Evolutionary conservation across 2,888 invertebrate genomes (phyloP).

Genomic region (Pandemis corylana): DNA sequence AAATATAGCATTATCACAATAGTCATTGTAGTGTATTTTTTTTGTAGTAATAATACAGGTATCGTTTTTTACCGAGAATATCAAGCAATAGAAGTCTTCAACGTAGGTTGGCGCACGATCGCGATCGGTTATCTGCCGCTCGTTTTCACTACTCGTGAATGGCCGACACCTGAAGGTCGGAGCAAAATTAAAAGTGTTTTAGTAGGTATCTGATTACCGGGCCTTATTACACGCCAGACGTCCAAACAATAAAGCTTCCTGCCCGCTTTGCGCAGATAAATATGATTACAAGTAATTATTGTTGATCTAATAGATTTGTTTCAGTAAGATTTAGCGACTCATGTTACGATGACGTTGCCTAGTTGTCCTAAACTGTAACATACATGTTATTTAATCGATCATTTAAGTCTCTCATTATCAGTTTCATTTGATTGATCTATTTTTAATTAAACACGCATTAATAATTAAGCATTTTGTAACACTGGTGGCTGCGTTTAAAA

Average conservation of each 20-base stretch:
- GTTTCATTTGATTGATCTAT: conserved; percentile 10
- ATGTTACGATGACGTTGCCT: not conserved
- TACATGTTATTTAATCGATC: conserved; percentile 4
- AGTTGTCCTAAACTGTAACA: not conserved
- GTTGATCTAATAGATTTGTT: conserved; percentile 37
- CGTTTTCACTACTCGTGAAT: conserved; percentile 80
- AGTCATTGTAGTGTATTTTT: not conserved
- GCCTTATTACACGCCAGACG: conserved; percentile 69
- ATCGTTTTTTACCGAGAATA: conserved; percentile 44
- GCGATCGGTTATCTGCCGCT: conserved; percentile 79
- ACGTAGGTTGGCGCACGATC: conserved; percentile 70
- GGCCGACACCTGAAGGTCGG: conserved; percentile 78
- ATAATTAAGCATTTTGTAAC: conserved; percentile 1
- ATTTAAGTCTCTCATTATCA: conserved; percentile 7
- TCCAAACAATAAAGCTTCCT: conserved; percentile 66
- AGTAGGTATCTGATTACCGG: conserved; percentile 76
- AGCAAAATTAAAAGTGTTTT: conserved; percentile 82
- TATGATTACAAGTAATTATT: conserved; percentile 38
- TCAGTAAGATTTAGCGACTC: not conserved
- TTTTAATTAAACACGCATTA: conserved; percentile 5
- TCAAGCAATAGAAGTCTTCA: conserved; percentile 65
- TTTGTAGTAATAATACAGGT: conserved; percentile 20
- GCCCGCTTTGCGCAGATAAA: conserved; percentile 43
- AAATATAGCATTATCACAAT: not conserved
- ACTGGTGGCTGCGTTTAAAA: not conserved